phyloP scores from a whole-genome alignment of 2,888 invertebrate genomes.

The Cantharis rustica region DNA sequence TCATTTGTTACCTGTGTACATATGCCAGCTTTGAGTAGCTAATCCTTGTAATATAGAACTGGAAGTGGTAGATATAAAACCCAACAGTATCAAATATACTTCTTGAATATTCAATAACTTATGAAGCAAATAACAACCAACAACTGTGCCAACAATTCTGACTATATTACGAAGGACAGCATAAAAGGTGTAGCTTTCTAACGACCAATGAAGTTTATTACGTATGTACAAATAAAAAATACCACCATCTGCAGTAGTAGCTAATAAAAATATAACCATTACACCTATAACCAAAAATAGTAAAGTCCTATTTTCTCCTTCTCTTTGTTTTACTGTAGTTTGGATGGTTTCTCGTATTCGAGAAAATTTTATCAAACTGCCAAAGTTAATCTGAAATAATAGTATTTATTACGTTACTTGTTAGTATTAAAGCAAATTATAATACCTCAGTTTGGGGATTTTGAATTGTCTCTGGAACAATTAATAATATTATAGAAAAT shows the following conservation, averaged over 20 bases:
- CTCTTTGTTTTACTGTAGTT: constrained; percentile 63
- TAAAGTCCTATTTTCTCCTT: constrained; percentile 60
- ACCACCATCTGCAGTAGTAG: constrained; percentile 29
- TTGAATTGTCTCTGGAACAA: constrained; percentile 60
- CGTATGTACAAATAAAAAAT: constrained; percentile 65
- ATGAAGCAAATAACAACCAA: constrained; percentile 63
- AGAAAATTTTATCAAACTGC: constrained; percentile 26
- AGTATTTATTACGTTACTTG: neutral
- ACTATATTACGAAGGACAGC: constrained; percentile 60
- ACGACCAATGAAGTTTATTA: constrained; percentile 69
- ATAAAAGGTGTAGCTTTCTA: constrained; percentile 65
- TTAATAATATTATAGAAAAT: constrained; percentile 57
- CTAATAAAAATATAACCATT: constrained; percentile 50
- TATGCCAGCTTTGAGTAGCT: constrained; percentile 57
- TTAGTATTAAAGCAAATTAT: neutral
- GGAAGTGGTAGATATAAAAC: constrained; percentile 42
- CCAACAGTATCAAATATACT: constrained; percentile 54
- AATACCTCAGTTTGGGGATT: constrained; percentile 13
- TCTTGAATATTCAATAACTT: constrained; percentile 58
- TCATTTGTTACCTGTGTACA: constrained; percentile 58
- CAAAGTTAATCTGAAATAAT: constrained; percentile 10
- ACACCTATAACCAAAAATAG: constrained; percentile 58
- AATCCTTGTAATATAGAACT: constrained; percentile 47
- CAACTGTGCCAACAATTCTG: constrained; percentile 48
- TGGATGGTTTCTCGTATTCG: constrained; percentile 59